Evolutionary conservation across 2,888 invertebrate species (phyloP).

Genomic region (Agriotes lineatus): DNA sequence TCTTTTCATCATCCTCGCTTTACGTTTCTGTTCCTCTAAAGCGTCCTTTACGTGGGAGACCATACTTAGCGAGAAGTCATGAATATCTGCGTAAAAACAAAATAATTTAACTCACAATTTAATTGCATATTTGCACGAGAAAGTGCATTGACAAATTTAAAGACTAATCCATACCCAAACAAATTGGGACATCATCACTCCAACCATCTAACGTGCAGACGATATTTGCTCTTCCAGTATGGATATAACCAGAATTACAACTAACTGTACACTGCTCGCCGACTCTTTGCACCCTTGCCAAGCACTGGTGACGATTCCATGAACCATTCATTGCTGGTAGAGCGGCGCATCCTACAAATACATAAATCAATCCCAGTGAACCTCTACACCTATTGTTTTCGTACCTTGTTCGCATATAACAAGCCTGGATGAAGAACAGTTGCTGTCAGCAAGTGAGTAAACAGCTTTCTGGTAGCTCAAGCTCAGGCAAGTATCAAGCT

Average conservation of each 20-base stretch:
- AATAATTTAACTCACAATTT: too few species aligned
- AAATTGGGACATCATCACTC: background rate
- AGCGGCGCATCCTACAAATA: background rate
- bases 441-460: background rate
- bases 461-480: background rate
- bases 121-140: too few species aligned
- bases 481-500: slow-evolving; percentile 5
- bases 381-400: too few species aligned
- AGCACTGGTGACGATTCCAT: background rate
- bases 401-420: slow-evolving; percentile 7
- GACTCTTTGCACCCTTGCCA: background rate
- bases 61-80: background rate
- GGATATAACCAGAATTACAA: background rate
- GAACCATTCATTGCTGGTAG: background rate
- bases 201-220: background rate
- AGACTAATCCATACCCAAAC: background rate
- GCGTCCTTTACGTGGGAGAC: background rate
- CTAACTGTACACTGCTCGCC: background rate
- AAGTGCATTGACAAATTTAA: background rate
- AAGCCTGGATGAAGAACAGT: background rate
- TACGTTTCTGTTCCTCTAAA: background rate
- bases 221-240: background rate
- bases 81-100: too few species aligned
- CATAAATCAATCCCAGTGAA: too few species aligned
- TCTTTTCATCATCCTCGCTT: background rate